phyloP scores from a whole-genome alignment of 2,113 vertebrate species.

The Plotosus lineatus region DNA sequence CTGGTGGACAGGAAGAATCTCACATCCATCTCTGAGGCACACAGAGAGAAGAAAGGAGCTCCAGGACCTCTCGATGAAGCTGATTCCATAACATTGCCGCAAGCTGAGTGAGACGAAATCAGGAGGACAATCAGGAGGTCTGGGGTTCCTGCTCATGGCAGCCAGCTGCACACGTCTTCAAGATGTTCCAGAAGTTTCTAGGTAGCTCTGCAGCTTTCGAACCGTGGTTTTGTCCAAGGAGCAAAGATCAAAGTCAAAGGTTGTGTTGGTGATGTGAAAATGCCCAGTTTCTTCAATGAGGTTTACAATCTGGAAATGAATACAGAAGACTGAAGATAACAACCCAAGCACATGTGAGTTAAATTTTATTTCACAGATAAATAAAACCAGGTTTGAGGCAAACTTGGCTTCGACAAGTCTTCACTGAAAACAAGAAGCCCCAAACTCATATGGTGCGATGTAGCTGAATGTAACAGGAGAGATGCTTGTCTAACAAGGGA shows the following conservation, averaged over 20 bases:
- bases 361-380: not conserved
- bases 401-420: conserved; percentile 11
- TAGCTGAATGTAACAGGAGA: conserved; percentile 28
- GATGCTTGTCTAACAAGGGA: not conserved
- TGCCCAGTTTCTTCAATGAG: conserved; percentile 99
- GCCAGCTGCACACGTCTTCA: conserved; percentile 77
- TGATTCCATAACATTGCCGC: conserved; percentile 67
- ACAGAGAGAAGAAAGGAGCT: conserved; percentile 34
- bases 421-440: not conserved
- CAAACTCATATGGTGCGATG: conserved; percentile 1
- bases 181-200: conserved; percentile 88
- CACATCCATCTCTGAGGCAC: conserved; percentile 38
- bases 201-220: conserved; percentile 95
- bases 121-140: conserved; percentile 42
- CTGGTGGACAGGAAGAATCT: conserved; percentile 75
- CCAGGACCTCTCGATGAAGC: conserved; percentile 28
- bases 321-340: conserved; percentile 10
- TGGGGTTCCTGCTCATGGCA: conserved; percentile 61
- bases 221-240: conserved; percentile 96
- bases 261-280: conserved; percentile 98
- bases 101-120: conserved; percentile 59
- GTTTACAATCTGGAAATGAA: conserved; percentile 87
- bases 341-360: not conserved
- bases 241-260: conserved; percentile 99
- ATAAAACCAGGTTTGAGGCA: conserved; percentile 42